Base-by-base conservation (phyloP, 1,140 invertebrate species). In the Coenobita brevimanus region DNA sequence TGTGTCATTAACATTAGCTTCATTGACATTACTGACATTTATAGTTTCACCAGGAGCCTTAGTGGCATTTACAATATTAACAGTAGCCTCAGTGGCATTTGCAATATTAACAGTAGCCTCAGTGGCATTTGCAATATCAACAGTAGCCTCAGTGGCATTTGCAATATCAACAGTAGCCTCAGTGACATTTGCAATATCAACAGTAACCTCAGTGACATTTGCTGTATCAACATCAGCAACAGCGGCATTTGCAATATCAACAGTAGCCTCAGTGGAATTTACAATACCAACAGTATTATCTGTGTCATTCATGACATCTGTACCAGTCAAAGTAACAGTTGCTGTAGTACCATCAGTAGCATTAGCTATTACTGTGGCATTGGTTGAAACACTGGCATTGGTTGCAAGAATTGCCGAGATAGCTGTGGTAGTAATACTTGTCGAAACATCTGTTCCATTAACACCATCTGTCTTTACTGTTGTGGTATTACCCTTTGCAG, bases 391-490 rank as follows among this genome's bases (percentile, higher is more conserved):
- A 24, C 2, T 30, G 24, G 41, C 6, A n/a, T 6, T 43, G 43
- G 36, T 50, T 15, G 50, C 75, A 33, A 57, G 33, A n/a, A 80
- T 33, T 24, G 43, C 41, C 21, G 17, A 27, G 38, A 13, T 71
- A 33, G 67, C 41, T 17, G 24, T 71, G 67, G 67, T 71, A 21
- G 67, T 71, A 21, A 38, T 71, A 21, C 4, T 71, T 24, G 67
- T 71, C 1, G 76, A 36, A 33, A 36, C 50, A 33, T 80, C 54
- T 30, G 54, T 80, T 10, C 21, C 54, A 80, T 60, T 60, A 0
- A 30, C 38, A 57, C 41, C 46, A 13, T 82, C 81, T 17, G 64
- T 50, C 15, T 43, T 71, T 17, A 69, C 62, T 71, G 54, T 84
- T 3, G 71, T 38, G 62, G 24, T 60, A 50, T 27, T 43, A 30